Percentiles rank a stretch among this genome's conserved stretches.
phyloP scores from a whole-genome alignment of 2,888 invertebrate species.

The Hoplodrina ambigua region DNA sequence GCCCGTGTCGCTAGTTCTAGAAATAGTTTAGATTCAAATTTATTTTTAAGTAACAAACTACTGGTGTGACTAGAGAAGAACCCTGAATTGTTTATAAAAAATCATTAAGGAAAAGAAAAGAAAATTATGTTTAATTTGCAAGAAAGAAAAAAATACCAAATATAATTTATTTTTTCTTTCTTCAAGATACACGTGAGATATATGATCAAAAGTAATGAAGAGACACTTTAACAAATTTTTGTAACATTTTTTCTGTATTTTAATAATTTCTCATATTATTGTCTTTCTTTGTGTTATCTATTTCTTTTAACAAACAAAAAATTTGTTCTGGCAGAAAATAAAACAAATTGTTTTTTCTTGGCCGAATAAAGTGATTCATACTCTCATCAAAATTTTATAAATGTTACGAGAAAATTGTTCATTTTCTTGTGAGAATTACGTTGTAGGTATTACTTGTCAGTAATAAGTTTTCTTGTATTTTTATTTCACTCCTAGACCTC shows the following conservation, averaged over 20 bases:
- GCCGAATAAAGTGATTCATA: conserved; percentile 22
- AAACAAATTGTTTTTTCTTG: conserved; percentile 1
- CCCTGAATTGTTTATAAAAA: no score
- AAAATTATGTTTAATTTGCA: no score
- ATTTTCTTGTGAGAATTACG: conserved; percentile 49
- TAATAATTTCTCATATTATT: neutral
- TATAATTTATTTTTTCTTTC: no score
- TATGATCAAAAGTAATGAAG: neutral
- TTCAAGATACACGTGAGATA: no score
- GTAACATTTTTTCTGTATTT: neutral
- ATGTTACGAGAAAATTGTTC: conserved; percentile 46
- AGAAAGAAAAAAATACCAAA: no score
- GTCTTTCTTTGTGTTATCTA: neutral
- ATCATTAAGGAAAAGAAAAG: no score
- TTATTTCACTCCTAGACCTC: conserved; percentile 26
- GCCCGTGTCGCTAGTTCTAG: no score
- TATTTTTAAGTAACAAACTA: no score
- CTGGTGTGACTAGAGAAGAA: no score
- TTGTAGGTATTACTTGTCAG: conserved; percentile 40
- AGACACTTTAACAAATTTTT: neutral
- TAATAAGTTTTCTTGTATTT: conserved; percentile 51
- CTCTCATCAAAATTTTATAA: conserved; percentile 56
- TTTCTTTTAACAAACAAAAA: neutral
- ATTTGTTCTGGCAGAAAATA: neutral
- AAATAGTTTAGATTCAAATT: no score